Percentiles rank a stretch among this genome's conserved stretches.
Evolutionary conservation across 1,140 invertebrate species (phyloP).

Genomic region (Pseudomyrmex flavicornis): DNA sequence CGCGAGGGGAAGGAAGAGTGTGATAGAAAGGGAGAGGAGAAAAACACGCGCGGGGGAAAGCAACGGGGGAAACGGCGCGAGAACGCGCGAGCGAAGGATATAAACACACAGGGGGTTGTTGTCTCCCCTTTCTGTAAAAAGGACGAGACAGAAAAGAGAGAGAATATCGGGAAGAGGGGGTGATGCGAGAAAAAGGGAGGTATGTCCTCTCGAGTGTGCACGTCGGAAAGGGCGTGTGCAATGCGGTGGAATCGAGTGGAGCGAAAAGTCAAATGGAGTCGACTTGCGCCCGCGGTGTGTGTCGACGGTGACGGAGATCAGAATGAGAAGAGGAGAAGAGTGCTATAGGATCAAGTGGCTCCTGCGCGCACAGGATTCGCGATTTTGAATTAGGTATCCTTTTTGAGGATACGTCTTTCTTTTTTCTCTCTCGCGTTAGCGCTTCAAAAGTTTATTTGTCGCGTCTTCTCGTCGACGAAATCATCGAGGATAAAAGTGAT

Average conservation of each 20-base stretch:
- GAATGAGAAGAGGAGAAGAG: conserved; percentile 58
- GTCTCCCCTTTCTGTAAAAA: conserved; percentile 43
- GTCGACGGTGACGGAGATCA: conserved; percentile 37
- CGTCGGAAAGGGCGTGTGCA: conserved; percentile 68
- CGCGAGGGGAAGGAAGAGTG: conserved; percentile 24
- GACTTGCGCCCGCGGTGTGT: conserved; percentile 31
- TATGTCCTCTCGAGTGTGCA: conserved; percentile 66
- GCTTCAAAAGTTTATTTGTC: not conserved
- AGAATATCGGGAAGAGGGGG: conserved; percentile 2
- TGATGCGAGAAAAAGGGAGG: conserved; percentile 26
- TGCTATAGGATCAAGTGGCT: conserved; percentile 65
- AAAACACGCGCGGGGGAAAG: not conserved
- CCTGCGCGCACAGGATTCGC: conserved; percentile 12
- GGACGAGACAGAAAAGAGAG: conserved; percentile 37
- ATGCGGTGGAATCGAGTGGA: conserved; percentile 74
- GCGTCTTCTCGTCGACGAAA: not conserved
- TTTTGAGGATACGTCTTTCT: conserved; percentile 11
- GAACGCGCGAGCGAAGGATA: conserved; percentile 29
- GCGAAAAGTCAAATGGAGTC: conserved; percentile 73
- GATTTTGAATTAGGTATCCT: conserved; percentile 37
- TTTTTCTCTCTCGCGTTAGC: not conserved
- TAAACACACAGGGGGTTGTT: conserved; percentile 20
- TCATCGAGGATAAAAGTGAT: not conserved
- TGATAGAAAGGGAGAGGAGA: not conserved
- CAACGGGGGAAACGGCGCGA: not conserved